Percentiles rank a stretch among this genome's conserved stretches.
phyloP scores from a whole-genome alignment of 2,797 vertebrate genomes.

The Orientallactaga sibirica region DNA sequence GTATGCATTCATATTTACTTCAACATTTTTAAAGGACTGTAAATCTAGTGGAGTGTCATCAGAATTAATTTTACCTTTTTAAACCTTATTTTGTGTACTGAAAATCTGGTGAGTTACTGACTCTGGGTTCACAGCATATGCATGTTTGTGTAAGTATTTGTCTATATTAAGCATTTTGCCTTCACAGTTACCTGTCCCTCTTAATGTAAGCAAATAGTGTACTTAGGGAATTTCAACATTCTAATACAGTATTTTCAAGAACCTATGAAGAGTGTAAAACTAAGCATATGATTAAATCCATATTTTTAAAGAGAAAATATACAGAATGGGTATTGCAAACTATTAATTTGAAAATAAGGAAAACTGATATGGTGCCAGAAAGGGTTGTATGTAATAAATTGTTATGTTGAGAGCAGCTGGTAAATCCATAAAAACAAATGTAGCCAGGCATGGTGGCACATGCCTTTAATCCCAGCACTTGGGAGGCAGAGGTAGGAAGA shows the following conservation, averaged over 20 bases:
- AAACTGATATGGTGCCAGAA: constrained; percentile 4
- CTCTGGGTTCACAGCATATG: neutral
- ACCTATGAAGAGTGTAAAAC: neutral
- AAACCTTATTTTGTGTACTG: neutral
- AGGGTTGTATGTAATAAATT: neutral
- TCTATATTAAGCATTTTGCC: neutral
- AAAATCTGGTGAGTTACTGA: neutral
- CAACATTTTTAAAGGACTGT: neutral
- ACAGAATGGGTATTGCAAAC: neutral
- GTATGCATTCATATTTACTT: neutral
- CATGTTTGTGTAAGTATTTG: neutral
- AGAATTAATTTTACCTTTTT: neutral
- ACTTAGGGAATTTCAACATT: constrained; percentile 31
- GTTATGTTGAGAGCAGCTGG: neutral
- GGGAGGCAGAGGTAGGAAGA: too few relatives aligned
- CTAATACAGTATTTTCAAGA: neutral
- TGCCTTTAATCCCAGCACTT: too few relatives aligned
- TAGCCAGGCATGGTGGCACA: too few relatives aligned
- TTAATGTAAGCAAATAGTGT: neutral
- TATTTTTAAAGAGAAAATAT: constrained; percentile 6
- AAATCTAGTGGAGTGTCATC: neutral
- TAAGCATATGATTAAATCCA: neutral
- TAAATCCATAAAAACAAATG: neutral
- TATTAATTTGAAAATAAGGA: neutral
- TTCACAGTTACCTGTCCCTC: neutral